Base-by-base conservation (phyloP, 2,113 vertebrate species). In the Galbula dea region DNA sequence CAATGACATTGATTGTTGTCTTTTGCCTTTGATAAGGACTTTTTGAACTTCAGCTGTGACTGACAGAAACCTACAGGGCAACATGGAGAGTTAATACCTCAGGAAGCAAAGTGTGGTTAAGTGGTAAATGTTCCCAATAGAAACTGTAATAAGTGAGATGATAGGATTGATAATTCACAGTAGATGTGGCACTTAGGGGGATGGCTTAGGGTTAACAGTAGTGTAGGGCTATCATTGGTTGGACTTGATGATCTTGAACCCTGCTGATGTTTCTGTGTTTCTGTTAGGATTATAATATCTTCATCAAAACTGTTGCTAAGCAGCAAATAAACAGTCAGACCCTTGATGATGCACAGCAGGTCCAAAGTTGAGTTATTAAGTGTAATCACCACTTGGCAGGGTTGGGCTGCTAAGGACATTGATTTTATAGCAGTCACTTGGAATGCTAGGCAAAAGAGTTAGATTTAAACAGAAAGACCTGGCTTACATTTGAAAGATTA, bases 401-500 rank as follows among this genome's bases (percentile, higher is more conserved):
- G 7, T 19, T 78, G 36, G 48, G 21, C 24, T 59, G 27, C 65
- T 72, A 12, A 55, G 43, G 83, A 67, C 27, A 5, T 32, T 29
- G 34, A 27, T 48, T 79, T 75, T 75, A 61, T 37, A 69, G 9
- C 11, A 80, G 29, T 36, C 20, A 19, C 18, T 80, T 26, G 39
- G 18, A 80, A 51, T 59, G 16, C 65, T 63, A 45, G 80, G 57
- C 14, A 63, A 65, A 58, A 55, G 6, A 71, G 30, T 58, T 43
- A 22, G 23, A 55, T 62, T 81, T 83, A 83, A 85, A 69, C 57
- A 84, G 63, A 87, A 81, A 13, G 13, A 41, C 36, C 57, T 83
- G 48, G 83, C 90, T 90, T 90, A 29, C 57, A 61, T 72, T 86
- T 92, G 79, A 88, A 86, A 90, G 52, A 20, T 72, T 86, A 67